These are phyloP conservation scores for Thalassophryne amazonica DNA, from an alignment of 2,797 vertebrate genomes.

Conservation along the genomic window DNA sequence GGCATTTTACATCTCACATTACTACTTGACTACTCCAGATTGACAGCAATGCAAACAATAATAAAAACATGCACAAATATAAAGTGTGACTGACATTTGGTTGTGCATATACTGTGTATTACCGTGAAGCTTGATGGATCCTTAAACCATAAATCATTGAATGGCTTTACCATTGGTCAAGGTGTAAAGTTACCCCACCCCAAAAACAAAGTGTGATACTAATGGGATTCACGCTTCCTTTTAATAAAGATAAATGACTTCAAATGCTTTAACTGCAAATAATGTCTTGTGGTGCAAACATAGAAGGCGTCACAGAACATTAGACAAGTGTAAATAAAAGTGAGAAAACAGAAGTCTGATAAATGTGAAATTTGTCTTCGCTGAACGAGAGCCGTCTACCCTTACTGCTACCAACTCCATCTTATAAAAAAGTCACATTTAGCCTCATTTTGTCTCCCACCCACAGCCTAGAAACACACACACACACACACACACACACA, in stretches of 20 bases:
- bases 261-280: background rate
- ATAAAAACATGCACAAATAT: background rate
- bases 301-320: slow-evolving; percentile 1
- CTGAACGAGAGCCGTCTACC: slow-evolving; percentile 35
- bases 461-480: slow-evolving; percentile 43
- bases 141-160: slow-evolving; percentile 5
- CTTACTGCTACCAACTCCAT: slow-evolving; percentile 57
- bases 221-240: background rate
- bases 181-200: slow-evolving; percentile 1
- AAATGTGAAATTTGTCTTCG: slow-evolving; percentile 9
- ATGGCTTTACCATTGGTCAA: background rate
- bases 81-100: background rate
- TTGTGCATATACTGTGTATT: background rate
- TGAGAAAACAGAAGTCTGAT: slow-evolving; percentile 4
- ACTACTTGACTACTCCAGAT: too few relatives aligned
- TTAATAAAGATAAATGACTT: background rate
- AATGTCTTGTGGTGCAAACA: too few relatives aligned
- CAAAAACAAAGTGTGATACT: background rate
- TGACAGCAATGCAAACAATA: background rate
- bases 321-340: slow-evolving; percentile 4
- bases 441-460: slow-evolving; percentile 42
- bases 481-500: slow-evolving; percentile 20
- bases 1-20: too few relatives aligned
- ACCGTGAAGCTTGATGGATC: slow-evolving; percentile 1
- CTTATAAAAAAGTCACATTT: slow-evolving; percentile 55